Evolutionary conservation across 1,140 invertebrate species (phyloP), one percentile per base, ranked within the genome.

Genomic region (Choristoneura fumiferana): DNA sequence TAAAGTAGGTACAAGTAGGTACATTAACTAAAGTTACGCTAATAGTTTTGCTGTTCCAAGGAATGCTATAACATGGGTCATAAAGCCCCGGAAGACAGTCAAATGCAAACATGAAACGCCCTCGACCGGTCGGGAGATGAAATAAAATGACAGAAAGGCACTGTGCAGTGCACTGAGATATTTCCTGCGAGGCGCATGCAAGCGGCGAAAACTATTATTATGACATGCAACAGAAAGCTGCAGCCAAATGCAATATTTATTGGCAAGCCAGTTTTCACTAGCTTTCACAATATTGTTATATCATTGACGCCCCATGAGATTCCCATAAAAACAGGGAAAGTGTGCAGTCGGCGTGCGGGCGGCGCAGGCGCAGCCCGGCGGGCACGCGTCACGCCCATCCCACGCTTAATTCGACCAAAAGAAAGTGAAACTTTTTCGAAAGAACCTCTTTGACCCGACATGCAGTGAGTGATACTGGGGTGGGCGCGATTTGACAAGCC

Each of bases 241-340:
- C 17, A 49, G 43, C 43, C 17, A 22, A 45, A 45, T 22, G 17
- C 10, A 45, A 4, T 29, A 29, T 43, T 59, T 54, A 12, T 35
- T 13, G 14, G 34, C 13, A 45, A 59, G 37, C 12, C 17, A 43
- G 39, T 60, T 63, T 74, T 66, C 54, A 58, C 62, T 55, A 54
- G 62, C 77, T 84, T 82, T 81, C 79, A 76, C 74, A 67, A 67
- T 74, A 71, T 72, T 74, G 62, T 74, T 82, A 73, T 67, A 60
- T 76, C 60, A 76, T 69, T 66, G 60, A 67, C 58, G 69, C 61
- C 70, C 73, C 67, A 67, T 73, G 62, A 68, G 67, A 74, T 76
- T 85, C 78, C 76, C 78, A 83, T 83, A 81, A 86, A 83, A 86
- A 84, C 81, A 77, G 81, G 83, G 78, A 86, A 84, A 86, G 83